These are phyloP conservation scores for Dendrocincla tyrannina DNA, from an alignment of 2,797 vertebrate genomes.

Conservation along the genomic window DNA sequence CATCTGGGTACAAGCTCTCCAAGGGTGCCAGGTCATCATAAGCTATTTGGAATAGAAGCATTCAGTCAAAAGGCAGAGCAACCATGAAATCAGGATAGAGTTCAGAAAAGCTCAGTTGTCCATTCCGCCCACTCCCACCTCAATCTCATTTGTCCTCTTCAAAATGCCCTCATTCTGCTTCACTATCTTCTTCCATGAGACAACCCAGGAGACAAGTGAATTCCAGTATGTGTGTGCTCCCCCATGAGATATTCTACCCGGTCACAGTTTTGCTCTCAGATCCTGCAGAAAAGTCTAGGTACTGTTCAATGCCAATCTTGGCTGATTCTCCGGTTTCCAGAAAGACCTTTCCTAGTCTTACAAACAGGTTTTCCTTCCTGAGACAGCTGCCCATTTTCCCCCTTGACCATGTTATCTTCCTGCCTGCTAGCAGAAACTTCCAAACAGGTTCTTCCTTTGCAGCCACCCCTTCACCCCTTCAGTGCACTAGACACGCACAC, in stretches of 20 bases:
- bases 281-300: neutral
- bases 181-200: neutral
- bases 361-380: neutral
- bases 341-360: neutral
- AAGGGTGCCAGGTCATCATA: neutral
- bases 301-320: neutral
- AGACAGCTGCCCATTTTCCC: neutral
- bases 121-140: neutral
- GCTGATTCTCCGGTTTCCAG: neutral
- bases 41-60: conserved; percentile 4
- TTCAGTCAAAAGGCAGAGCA: neutral
- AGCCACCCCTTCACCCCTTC: neutral
- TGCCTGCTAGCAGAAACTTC: neutral
- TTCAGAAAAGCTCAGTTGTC: neutral
- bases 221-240: neutral
- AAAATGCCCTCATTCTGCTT: neutral
- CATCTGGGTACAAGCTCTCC: neutral
- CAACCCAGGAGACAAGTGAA: neutral
- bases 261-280: neutral
- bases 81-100: neutral
- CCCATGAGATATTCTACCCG: neutral
- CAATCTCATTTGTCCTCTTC: neutral
- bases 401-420: neutral
- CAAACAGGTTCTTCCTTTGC: neutral
- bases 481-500: neutral